Conservation (phyloP, 1,140 invertebrate species). For the Penaeus vannamei region DNA sequence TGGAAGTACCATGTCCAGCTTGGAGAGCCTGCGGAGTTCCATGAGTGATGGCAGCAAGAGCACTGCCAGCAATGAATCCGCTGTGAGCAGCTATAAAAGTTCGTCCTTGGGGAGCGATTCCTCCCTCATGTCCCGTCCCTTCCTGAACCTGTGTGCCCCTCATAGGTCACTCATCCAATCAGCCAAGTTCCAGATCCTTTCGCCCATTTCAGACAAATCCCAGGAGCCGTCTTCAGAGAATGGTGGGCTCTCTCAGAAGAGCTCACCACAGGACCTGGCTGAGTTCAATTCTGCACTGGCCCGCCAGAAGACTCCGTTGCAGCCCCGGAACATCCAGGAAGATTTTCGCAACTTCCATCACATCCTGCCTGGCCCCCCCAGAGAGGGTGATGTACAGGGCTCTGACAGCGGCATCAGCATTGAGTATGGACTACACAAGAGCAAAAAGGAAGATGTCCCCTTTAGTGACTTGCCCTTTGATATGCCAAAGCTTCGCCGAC, state of each 20-base stretch:
- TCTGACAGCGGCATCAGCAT: conserved; percentile 89
- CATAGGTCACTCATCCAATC: conserved; percentile 71
- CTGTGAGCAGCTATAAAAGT: conserved; percentile 77
- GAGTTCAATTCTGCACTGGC: conserved; percentile 77
- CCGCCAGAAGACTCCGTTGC: conserved; percentile 84
- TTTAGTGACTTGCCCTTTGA: conserved; percentile 86
- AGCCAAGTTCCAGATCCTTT: conserved; percentile 85
- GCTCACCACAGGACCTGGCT: conserved; percentile 61
- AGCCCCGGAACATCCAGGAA: conserved; percentile 70
- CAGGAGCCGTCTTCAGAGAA: conserved; percentile 78
- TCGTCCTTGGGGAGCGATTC: conserved; percentile 70
- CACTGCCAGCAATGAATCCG: conserved; percentile 72
- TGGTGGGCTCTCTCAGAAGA: conserved; percentile 61
- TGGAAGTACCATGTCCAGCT: conserved; percentile 78
- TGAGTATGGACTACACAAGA: conserved; percentile 72
- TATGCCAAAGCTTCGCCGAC: conserved; percentile 87
- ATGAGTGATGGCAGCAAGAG: conserved; percentile 74
- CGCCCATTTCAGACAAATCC: conserved; percentile 90
- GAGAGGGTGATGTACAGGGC: conserved; percentile 79
- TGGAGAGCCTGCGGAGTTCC: conserved; percentile 86
- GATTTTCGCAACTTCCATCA: conserved; percentile 76
- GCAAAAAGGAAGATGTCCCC: conserved; percentile 73
- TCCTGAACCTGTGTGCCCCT: conserved; percentile 72
- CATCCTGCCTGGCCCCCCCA: conserved; percentile 77
- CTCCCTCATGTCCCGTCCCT: conserved; percentile 75